phyloP scores from a whole-genome alignment of 2,888 invertebrate species.

The Lymantria monacha region DNA sequence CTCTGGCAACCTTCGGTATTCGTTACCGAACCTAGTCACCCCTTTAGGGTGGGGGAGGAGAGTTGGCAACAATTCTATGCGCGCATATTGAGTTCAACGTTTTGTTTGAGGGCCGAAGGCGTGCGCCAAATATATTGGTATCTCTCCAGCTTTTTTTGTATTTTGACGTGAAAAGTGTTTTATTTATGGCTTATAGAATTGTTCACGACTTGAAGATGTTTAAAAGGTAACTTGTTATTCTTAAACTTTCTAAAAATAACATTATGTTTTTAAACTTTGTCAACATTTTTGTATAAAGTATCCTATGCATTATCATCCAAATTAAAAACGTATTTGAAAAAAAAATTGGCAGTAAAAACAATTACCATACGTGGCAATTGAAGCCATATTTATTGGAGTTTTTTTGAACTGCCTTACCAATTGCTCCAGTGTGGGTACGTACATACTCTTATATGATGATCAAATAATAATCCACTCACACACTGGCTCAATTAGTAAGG shows the following conservation, averaged over 20 bases:
- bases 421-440: no score
- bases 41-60: conserved; percentile 29
- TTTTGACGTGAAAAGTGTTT: conserved; percentile 32
- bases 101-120: conserved; percentile 61
- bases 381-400: no score
- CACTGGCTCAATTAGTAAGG: no score
- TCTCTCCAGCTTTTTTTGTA: conserved; percentile 52
- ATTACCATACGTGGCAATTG: no score
- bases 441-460: no score
- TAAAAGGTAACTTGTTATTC: conserved; percentile 28
- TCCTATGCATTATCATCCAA: no score
- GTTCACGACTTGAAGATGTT: conserved; percentile 31
- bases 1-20: conserved; percentile 64
- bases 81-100: conserved; percentile 72
- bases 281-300: no score
- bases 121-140: conserved; percentile 62
- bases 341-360: no score
- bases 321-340: no score
- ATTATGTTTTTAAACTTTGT: neutral
- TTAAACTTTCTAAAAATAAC: conserved; percentile 2
- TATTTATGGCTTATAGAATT: conserved; percentile 29
- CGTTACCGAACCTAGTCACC: conserved; percentile 44
- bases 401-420: no score
- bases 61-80: conserved; percentile 65
- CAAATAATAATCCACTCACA: no score